Evolutionary conservation across 2,888 invertebrate species (phyloP).

Genomic region (Cartodere bifasciata): DNA sequence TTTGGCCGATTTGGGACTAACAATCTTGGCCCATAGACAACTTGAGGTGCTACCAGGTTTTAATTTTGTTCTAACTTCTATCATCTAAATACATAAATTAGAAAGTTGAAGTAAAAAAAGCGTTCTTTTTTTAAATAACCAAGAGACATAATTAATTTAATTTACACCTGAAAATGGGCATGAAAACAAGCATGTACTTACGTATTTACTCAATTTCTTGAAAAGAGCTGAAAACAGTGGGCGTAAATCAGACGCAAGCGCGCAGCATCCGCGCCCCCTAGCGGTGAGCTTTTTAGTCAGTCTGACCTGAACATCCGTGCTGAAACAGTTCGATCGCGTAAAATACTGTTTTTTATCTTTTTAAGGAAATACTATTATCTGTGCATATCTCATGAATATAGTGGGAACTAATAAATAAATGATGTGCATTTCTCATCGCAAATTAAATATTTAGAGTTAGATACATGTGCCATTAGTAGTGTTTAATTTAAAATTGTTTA

Average conservation of each 20-base stretch:
- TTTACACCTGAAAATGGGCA: slow-evolving; percentile 19
- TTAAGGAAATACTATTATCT: background rate
- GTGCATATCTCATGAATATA: slow-evolving; percentile 3
- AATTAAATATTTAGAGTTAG: background rate
- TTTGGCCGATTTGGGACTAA: no score
- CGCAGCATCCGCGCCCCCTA: slow-evolving; percentile 24
- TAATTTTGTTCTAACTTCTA: no score
- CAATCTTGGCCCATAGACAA: no score
- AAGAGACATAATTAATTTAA: slow-evolving; percentile 15
- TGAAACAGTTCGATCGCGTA: slow-evolving; percentile 10
- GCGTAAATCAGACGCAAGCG: slow-evolving; percentile 21
- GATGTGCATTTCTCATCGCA: no score
- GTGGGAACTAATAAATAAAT: background rate
- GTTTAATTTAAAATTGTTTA: background rate
- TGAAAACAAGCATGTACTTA: slow-evolving; percentile 25
- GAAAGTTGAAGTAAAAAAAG: no score
- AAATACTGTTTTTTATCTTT: background rate
- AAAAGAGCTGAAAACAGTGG: slow-evolving; percentile 14
- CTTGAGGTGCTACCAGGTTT: no score
- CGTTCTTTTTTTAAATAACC: no score
- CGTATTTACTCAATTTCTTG: slow-evolving; percentile 22
- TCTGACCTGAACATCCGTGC: slow-evolving; percentile 32
- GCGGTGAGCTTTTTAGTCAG: slow-evolving; percentile 28
- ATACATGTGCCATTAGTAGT: slow-evolving; percentile 4
- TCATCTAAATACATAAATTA: no score